Evolutionary conservation across 2,113 vertebrate species (phyloP), one percentile per base, ranked within the genome.

Genomic region (Eleginops maclovinus): DNA sequence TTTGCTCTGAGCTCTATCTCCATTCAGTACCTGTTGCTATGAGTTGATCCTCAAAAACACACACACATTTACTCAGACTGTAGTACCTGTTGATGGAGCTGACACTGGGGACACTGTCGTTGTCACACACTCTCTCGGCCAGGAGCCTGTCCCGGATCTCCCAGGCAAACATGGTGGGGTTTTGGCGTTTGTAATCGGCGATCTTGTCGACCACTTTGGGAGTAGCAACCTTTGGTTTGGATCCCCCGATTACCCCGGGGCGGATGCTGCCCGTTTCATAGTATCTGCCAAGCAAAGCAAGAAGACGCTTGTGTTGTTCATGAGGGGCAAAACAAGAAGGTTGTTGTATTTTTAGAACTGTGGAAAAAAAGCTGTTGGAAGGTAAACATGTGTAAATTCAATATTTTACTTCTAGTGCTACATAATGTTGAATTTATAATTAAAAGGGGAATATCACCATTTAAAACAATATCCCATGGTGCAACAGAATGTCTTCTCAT

Each of bases 131-230:
- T 83, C 97, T 93, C 91, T 99, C 98, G 0, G 98, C 98, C 46
- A 99, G 94, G 72, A 99, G 96, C 76, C 98, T 93, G 84, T 99
- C 98, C 92, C 98, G 96, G 94, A 99, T 99, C 95, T 99, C 98
- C 98, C 98, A 99, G 95, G 98, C 98, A 96, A 99, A 99, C 98
- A 99, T 99, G 94, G 98, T 99, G 90, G 98, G 98, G 85, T 99
- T 99, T 96, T 99, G 98, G 91, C 98, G 97, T 90, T 99, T 99
- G 94, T 99, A 99, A 86, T 99, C 98, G 4, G 98, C 98, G 2
- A 99, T 99, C 94, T 99, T 99, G 91, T 99, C 98, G 12, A 99
- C 98, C 84, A 99, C 98, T 97, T 99, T 99, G 94, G 98, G 98
- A 75, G 98, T 99, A 96, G 98, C 98, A 68, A 99, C 98, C 96